A percentile compares a stretch with the other conserved stretches of the same genome.
phyloP scores from a whole-genome alignment of 2,113 vertebrate species.

The Struthio camelus region DNA sequence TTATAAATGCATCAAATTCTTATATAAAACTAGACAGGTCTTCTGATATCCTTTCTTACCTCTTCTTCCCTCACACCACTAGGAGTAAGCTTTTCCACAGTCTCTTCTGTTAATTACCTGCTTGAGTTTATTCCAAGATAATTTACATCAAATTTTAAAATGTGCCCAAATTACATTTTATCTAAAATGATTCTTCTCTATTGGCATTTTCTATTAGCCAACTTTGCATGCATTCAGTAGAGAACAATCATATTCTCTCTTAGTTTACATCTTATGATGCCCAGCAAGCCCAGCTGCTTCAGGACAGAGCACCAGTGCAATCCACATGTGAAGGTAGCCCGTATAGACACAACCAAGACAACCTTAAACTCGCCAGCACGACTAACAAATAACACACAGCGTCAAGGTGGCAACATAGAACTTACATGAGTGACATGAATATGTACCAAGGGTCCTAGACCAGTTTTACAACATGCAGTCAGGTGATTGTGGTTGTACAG shows the following conservation, averaged over 20 bases:
- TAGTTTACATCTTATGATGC: not conserved
- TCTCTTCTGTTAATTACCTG: not conserved
- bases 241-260: not conserved
- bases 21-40: not conserved
- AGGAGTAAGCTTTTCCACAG: not conserved
- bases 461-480: accelerated
- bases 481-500: accelerated
- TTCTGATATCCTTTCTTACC: not conserved
- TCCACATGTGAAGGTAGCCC: not conserved
- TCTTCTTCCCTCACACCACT: not conserved
- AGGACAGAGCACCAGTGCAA: not conserved
- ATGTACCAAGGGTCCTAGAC: no score
- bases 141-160: not conserved
- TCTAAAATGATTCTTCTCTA: not conserved
- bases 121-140: slow-evolving; percentile 7
- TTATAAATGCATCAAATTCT: not conserved
- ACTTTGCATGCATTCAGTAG: not conserved
- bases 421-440: not conserved
- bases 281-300: not conserved
- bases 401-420: accelerated
- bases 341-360: not conserved
- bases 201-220: not conserved
- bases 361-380: not conserved
- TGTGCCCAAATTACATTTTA: not conserved
- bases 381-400: not conserved